Percentiles rank a stretch among this genome's conserved stretches.
Conservation (phyloP, 2,113 vertebrate genomes). For the Nyctereutes procyonoides region DNA sequence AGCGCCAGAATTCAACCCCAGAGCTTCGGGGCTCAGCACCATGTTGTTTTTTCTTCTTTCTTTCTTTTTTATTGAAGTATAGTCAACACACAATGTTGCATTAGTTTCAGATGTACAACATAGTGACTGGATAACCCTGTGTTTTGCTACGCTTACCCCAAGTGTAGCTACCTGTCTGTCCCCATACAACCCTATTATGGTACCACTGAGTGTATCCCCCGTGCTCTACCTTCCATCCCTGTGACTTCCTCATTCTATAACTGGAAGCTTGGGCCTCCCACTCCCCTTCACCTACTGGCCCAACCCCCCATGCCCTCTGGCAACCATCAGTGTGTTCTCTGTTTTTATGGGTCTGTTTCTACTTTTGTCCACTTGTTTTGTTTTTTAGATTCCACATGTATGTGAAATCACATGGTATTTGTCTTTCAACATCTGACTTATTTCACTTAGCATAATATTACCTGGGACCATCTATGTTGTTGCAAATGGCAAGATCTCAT, state of each 20-base stretch:
- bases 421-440: not conserved
- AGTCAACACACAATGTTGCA: not conserved
- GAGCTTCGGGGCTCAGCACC: not conserved
- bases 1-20: not conserved
- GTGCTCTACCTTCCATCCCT: not conserved
- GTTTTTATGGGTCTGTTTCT: not conserved
- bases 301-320: not conserved
- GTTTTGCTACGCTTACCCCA: not conserved
- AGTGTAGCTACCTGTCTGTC: not conserved
- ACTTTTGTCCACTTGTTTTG: not conserved
- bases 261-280: not conserved
- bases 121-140: not conserved
- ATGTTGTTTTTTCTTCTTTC: not conserved
- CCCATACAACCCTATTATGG: not conserved
- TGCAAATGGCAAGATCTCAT: not conserved
- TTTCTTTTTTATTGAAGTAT: not conserved
- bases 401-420: not conserved
- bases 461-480: not conserved
- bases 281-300: not conserved
- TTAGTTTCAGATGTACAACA: not conserved
- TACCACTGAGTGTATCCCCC: not conserved
- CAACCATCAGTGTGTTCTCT: not conserved
- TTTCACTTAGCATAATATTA: not conserved
- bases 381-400: not conserved
- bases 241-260: not conserved